Evolutionary conservation across 2,113 vertebrate species (phyloP).

Genomic region (Lepus timidus): DNA sequence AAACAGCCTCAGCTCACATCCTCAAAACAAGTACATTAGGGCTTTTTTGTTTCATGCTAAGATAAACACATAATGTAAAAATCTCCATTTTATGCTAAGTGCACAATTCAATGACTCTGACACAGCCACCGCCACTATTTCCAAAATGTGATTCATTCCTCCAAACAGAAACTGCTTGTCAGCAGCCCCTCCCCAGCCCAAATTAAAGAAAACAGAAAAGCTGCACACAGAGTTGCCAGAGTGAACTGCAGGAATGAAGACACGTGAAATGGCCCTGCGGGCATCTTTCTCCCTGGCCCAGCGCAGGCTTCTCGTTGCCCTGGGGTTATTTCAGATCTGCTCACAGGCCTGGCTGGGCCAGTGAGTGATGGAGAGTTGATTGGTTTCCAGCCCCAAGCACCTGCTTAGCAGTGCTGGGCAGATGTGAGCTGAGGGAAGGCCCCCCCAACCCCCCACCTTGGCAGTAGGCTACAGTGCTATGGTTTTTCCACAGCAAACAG

Average conservation of each 20-base stretch:
- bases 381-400: too few relatives aligned
- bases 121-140: background rate
- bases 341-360: background rate
- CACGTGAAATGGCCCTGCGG: background rate
- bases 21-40: background rate
- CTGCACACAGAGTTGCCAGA: background rate
- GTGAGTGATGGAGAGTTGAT: background rate
- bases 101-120: background rate
- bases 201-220: background rate
- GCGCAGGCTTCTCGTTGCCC: background rate
- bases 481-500: background rate
- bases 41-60: background rate
- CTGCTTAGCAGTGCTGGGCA: background rate
- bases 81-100: background rate
- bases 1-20: background rate
- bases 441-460: background rate
- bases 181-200: background rate
- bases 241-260: background rate
- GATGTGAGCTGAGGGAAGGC: background rate
- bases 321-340: background rate
- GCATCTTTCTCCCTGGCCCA: background rate
- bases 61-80: background rate
- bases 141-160: too few relatives aligned
- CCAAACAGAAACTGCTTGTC: background rate
- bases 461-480: background rate